Base-by-base conservation (phyloP, 2,113 vertebrate species). In the Eretmochelys imbricata region DNA sequence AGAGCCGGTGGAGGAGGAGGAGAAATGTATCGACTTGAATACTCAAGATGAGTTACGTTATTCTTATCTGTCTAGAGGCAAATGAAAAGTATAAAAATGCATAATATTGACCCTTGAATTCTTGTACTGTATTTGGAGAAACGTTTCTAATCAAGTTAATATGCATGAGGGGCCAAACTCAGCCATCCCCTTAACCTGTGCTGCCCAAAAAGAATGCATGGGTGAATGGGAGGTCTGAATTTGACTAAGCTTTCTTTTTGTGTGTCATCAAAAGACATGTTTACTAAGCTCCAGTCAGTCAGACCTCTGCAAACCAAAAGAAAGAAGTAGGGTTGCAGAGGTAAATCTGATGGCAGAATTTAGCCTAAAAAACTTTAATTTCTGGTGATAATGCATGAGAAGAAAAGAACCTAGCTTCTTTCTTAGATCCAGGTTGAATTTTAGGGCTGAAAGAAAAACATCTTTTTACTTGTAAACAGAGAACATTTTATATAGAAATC, bases 31-130 rank as follows among this genome's bases (percentile, higher is more conserved):
- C 96, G 96, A 62, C 97, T 95, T 38, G 96, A 96, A 93, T 46
- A 75, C 50, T 62, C 51, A 78, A 88, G 72, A 95, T n/a, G 69
- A 87, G 84, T 93, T 87, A 93, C 54, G 46, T 94, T 88, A 42
- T 90, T 97, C 85, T 95, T 88, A 84, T 62, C 78, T 89, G 85
- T 95, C 98, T 98, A 12, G 11, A 94, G 88, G 81, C 8, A 97
- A 96, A 97, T 92, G 90, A 94, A 82, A 96, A 35, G 92, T 49
- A 14, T 75, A 0, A 89, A 85, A 94, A 82, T 82, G 62, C 31
- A 38, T 38, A 14, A 87, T 46, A 54, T 48, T 80, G n/a, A 92
- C 85, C 75, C 48, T 65, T 85, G 54, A 89, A 82, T 9, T 82
- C 12, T 49, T 81, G 53, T 6, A 51, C 82, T 38, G 83, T 12